phyloP scores from a whole-genome alignment of 2,888 invertebrate genomes.

The Ochropleura leucogaster region DNA sequence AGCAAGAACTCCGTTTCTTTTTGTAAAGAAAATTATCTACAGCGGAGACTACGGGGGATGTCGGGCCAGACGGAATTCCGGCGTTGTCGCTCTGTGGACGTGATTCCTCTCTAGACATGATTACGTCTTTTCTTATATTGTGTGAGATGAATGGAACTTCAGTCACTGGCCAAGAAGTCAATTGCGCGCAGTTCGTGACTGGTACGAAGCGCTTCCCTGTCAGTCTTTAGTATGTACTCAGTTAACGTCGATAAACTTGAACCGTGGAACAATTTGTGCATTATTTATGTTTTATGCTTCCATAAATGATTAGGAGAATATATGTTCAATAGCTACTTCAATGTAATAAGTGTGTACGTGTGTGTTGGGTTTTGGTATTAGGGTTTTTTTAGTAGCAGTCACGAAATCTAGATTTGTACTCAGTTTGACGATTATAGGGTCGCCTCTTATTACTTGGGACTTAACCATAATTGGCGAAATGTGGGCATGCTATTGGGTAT shows the following conservation, averaged over 20 bases:
- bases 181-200: slow-evolving; percentile 81
- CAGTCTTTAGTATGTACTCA: slow-evolving; percentile 52
- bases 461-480: no score
- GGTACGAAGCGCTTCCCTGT: slow-evolving; percentile 65
- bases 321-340: background rate
- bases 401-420: no score
- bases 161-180: slow-evolving; percentile 79
- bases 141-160: slow-evolving; percentile 82
- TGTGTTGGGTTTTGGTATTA: no score
- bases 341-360: no score
- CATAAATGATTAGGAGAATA: background rate
- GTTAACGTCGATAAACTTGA: slow-evolving; percentile 42
- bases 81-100: slow-evolving; percentile 85
- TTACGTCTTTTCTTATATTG: slow-evolving; percentile 88
- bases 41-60: slow-evolving; percentile 76
- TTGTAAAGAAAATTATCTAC: slow-evolving; percentile 81
- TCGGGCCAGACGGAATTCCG: slow-evolving; percentile 86
- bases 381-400: no score
- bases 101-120: slow-evolving; percentile 86
- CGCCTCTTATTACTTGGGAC: no score
- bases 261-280: slow-evolving; percentile 7
- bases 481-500: no score
- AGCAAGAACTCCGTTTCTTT: slow-evolving; percentile 73
- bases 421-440: no score
- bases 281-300: background rate